phyloP scores from a whole-genome alignment of 2,797 vertebrate species.

The Gallinago solitaria region DNA sequence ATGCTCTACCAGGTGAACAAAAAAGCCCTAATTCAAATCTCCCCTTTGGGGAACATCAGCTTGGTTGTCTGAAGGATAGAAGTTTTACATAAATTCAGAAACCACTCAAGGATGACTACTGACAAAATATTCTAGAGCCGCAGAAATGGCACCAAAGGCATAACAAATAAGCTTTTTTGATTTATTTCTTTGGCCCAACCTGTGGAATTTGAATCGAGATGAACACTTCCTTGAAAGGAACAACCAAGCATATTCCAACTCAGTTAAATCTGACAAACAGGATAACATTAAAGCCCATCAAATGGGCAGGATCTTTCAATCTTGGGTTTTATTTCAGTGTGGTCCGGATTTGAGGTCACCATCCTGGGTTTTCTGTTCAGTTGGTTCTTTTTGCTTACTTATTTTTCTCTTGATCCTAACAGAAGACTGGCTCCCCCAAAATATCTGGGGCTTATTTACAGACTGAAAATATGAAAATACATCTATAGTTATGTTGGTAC shows the following conservation, averaged over 20 bases:
- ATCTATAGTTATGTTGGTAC: neutral
- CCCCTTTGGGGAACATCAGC: neutral
- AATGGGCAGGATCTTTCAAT: neutral
- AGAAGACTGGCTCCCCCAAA: neutral
- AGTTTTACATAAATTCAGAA: constrained; percentile 9
- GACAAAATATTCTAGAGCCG: neutral
- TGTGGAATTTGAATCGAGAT: neutral
- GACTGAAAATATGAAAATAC: neutral
- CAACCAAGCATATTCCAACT: neutral
- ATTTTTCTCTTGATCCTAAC: neutral
- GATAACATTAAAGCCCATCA: neutral
- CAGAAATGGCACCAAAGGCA: neutral
- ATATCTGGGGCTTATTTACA: neutral
- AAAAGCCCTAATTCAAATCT: neutral
- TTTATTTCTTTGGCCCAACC: neutral
- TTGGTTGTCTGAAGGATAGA: neutral
- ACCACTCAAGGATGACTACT: neutral
- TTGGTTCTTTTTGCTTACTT: neutral
- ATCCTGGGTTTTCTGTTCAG: neutral
- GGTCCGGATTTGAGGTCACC: neutral
- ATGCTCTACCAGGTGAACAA: neutral
- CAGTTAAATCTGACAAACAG: neutral
- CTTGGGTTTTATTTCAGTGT: neutral
- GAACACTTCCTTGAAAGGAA: neutral
- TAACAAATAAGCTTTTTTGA: neutral